phyloP scores from a whole-genome alignment of 2,888 invertebrate genomes.

The Pollenia angustigena region DNA sequence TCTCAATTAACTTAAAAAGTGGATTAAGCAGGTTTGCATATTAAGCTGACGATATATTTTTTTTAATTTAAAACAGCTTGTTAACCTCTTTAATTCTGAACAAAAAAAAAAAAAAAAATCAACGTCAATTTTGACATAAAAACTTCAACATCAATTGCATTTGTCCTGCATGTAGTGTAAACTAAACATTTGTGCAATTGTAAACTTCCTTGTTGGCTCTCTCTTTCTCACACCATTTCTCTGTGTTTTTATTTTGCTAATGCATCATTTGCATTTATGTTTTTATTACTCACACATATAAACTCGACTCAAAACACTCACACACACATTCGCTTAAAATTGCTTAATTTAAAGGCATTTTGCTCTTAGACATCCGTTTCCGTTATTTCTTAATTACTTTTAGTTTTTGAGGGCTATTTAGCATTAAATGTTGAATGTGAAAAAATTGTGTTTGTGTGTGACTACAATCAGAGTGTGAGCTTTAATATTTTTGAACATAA shows the following conservation, averaged over 20 bases:
- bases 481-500: background rate
- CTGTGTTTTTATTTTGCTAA: conserved; percentile 10
- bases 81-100: background rate
- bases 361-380: conserved; percentile 66
- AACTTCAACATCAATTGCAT: background rate
- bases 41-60: too few species aligned
- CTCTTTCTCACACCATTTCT: background rate
- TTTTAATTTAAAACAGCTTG: background rate
- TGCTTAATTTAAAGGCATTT: conserved; percentile 59
- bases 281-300: conserved; percentile 18
- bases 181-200: conserved; percentile 17
- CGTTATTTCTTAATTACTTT: conserved; percentile 69
- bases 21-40: too few species aligned
- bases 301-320: conserved; percentile 11
- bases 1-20: too few species aligned
- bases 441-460: background rate
- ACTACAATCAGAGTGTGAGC: background rate
- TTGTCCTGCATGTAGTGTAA: background rate
- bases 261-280: conserved; percentile 10
- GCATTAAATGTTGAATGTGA: conserved; percentile 29
- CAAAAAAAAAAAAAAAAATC: background rate
- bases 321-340: conserved; percentile 7
- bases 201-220: background rate
- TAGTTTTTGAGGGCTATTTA: conserved; percentile 56
- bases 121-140: background rate